These are phyloP conservation scores for Anolis apletophallus DNA, from an alignment of 2,797 vertebrate species.

Conservation along the genomic window DNA sequence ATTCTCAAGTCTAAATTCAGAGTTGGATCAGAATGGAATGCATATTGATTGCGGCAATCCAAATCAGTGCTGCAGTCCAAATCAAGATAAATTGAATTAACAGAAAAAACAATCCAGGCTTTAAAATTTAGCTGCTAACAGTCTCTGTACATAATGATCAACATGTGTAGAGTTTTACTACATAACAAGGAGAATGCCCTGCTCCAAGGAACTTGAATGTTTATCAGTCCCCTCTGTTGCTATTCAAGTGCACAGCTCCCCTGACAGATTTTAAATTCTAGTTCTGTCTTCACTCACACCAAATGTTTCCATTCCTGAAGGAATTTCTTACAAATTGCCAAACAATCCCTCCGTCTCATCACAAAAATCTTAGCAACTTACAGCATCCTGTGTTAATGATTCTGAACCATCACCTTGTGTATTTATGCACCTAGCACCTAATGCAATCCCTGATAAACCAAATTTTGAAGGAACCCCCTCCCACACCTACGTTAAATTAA, in stretches of 20 bases:
- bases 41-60: too few species aligned
- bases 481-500: conserved; percentile 7
- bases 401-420: background rate
- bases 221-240: background rate
- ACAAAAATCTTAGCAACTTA: background rate
- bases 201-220: background rate
- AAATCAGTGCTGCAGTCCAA: too few species aligned
- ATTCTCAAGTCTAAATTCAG: too few species aligned
- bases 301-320: background rate
- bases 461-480: background rate
- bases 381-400: background rate
- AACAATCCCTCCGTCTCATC: background rate
- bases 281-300: background rate
- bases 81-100: too few species aligned
- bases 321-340: background rate
- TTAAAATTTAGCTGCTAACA: background rate
- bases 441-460: background rate
- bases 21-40: too few species aligned
- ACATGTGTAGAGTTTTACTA: background rate
- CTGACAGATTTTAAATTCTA: background rate
- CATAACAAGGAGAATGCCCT: background rate
- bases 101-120: background rate
- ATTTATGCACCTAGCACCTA: background rate
- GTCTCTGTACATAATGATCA: background rate
- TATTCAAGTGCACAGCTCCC: background rate